phyloP scores from a whole-genome alignment of 2,113 vertebrate genomes.

The Onychostruthus taczanowskii region DNA sequence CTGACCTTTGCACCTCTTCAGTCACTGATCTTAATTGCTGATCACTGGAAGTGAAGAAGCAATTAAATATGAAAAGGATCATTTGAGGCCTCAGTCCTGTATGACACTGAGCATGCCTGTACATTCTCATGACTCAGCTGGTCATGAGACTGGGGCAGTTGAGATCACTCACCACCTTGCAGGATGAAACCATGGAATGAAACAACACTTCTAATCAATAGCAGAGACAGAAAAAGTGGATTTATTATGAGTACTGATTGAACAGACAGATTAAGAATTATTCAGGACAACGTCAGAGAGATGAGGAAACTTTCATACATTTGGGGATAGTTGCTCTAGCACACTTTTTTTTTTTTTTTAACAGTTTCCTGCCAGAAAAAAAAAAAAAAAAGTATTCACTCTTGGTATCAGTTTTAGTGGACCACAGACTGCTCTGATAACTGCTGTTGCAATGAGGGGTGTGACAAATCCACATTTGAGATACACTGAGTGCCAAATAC shows the following conservation, averaged over 20 bases:
- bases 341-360: neutral
- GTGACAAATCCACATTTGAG: neutral
- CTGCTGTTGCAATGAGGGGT: neutral
- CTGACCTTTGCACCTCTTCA: neutral
- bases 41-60: neutral
- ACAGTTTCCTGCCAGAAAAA: neutral
- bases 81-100: neutral
- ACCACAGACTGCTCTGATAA: neutral
- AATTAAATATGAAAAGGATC: neutral
- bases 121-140: neutral
- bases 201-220: neutral
- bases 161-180: neutral
- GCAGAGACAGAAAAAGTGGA: neutral
- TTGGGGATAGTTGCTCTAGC: neutral
- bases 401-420: neutral
- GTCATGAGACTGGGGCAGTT: neutral
- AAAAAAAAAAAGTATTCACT: neutral
- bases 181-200: neutral
- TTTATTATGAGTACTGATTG: neutral
- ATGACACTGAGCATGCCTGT: neutral
- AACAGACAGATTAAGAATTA: neutral
- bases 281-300: neutral
- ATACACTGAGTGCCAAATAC: neutral
- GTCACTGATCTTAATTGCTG: neutral
- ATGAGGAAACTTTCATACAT: neutral